A percentile compares a stretch with the other conserved stretches of the same genome.
These are phyloP conservation scores for Takifugu rubripes DNA, from an alignment of 2,797 vertebrate species.

Conservation along the genomic window DNA sequence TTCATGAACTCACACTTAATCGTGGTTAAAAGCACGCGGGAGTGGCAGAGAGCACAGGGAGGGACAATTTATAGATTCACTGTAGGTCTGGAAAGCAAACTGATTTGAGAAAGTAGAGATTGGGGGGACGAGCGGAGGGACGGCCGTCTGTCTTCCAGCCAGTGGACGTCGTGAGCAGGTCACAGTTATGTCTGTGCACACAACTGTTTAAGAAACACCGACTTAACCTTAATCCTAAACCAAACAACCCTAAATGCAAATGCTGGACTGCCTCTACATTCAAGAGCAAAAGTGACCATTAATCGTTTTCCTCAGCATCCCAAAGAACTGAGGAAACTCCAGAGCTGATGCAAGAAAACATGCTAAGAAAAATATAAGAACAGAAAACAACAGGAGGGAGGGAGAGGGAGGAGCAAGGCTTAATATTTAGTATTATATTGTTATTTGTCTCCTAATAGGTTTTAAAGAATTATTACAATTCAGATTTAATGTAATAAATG, in stretches of 20 bases:
- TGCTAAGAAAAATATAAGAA: not conserved
- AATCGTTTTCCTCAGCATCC: constrained; percentile 1
- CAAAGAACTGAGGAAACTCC: constrained; percentile 8
- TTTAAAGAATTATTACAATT: too few species aligned
- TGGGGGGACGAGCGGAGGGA: not conserved
- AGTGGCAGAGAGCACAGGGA: not conserved
- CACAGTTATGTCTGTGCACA: constrained; percentile 37
- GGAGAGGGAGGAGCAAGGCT: not conserved
- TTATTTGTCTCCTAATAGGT: too few species aligned
- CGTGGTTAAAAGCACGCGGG: not conserved
- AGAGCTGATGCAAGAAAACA: constrained; percentile 4
- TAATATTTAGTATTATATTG: not conserved
- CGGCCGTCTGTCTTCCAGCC: too few species aligned
- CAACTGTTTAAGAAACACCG: constrained; percentile 54
- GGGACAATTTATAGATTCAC: not conserved
- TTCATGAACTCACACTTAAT: constrained; percentile 1
- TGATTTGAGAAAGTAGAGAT: constrained; percentile 9
- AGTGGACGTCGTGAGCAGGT: not conserved
- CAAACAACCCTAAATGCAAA: constrained; percentile 45
- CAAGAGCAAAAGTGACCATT: constrained; percentile 8
- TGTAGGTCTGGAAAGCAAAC: not conserved
- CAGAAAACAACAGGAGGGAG: not conserved
- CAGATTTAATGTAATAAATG: too few species aligned
- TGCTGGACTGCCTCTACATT: constrained; percentile 12
- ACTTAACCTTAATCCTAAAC: constrained; percentile 56